Percentiles rank a stretch among this genome's conserved stretches.
These are phyloP conservation scores for Panopea generosa DNA, from an alignment of 2,888 invertebrate genomes.

Conservation along the genomic window DNA sequence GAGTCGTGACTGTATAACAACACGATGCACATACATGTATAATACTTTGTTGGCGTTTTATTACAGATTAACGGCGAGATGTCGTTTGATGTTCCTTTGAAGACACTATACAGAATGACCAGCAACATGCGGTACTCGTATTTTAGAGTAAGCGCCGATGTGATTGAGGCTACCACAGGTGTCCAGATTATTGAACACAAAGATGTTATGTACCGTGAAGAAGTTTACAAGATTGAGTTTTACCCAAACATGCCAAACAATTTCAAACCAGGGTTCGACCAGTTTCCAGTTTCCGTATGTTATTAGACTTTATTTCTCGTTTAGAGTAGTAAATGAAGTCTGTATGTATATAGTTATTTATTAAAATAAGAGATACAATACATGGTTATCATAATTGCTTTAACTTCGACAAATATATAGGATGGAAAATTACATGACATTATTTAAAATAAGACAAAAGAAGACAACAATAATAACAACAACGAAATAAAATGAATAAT, in stretches of 20 bases:
- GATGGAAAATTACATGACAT: too few species aligned
- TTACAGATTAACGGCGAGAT: conserved; percentile 64
- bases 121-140: conserved; percentile 46
- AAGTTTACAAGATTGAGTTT: conserved; percentile 87
- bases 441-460: too few species aligned
- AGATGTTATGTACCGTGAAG: conserved; percentile 91
- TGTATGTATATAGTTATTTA: too few species aligned
- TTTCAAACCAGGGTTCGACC: conserved; percentile 61
- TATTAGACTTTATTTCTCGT: too few species aligned
- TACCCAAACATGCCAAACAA: conserved; percentile 59
- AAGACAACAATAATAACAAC: too few species aligned
- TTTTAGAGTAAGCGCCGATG: conserved; percentile 88
- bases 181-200: conserved; percentile 92
- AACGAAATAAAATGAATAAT: too few species aligned
- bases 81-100: conserved; percentile 44
- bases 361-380: too few species aligned
- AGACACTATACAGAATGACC: conserved; percentile 40
- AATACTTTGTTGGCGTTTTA: background rate
- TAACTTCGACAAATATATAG: too few species aligned
- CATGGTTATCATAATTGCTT: too few species aligned
- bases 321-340: too few species aligned
- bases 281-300: conserved; percentile 41
- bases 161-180: conserved; percentile 95
- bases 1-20: too few species aligned
- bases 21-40: too few species aligned